Evolutionary conservation across 2,113 vertebrate genomes (phyloP), one percentile per base, ranked within the genome.

Genomic region (Ariopsis seemanni): DNA sequence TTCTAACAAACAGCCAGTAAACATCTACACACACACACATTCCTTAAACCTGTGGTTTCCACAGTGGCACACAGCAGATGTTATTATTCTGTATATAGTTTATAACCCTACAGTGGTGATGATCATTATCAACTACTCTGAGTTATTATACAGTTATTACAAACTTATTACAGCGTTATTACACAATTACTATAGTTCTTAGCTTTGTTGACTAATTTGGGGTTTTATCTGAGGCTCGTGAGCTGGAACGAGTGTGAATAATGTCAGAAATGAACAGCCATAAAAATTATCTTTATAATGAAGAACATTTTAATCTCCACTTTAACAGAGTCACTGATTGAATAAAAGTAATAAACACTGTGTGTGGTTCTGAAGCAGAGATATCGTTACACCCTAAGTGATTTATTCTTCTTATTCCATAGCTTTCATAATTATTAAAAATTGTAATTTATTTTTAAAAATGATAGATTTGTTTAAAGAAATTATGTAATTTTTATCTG

Each of bases 1-100:
- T 17, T 55, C 52, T 77, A 77, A 77, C 74, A 77, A 77, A 77
- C 74, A 52, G 50, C 48, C 74, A 53, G 74, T 77, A 77, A 53
- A 77, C 74, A 1, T 75, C 20, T 25, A 25, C 9, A 25, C 72
- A 50, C 72, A 62, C 58, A 62, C 58, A 20, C 7, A 0, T 67
- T 72, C 30, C 69, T 72, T 20, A 11, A 34, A 34, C 20, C 69
- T 74, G 71, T 25, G 20, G 71, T 20, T 74, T 74, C 69, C 34
- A 8, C 2, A 48, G 42, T 75, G 48, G 52, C 72, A 75, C 72
- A 2, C 15, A 75, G 72, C 72, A 50, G 72, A 25, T 75, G 18
- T 75, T 52, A 75, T 75, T 5, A 75, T 75, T 75, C 10, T 52
- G 72, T 75, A 25, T 75, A 75, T 75, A 74, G 10, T 52, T 52